These are phyloP conservation scores for Ceramica pisi DNA, from an alignment of 2,888 invertebrate species.

Conservation along the genomic window DNA sequence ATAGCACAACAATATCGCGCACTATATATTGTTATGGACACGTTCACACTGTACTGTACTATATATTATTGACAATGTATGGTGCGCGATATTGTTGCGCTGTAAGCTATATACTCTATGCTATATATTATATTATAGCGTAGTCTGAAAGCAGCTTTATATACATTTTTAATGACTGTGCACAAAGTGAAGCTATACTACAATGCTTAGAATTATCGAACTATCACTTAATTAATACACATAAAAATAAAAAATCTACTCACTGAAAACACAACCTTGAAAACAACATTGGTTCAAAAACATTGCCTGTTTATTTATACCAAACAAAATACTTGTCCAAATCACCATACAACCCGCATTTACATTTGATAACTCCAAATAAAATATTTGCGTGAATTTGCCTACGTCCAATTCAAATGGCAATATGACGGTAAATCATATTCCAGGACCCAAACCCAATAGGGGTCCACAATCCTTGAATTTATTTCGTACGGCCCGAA, in stretches of 20 bases:
- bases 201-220: background rate
- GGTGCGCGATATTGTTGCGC: no score
- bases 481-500: conserved; percentile 44
- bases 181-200: background rate
- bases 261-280: background rate
- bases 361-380: background rate
- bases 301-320: background rate
- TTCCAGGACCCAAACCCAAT: conserved; percentile 15
- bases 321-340: conserved; percentile 1
- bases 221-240: no score
- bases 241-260: background rate
- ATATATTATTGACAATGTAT: no score
- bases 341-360: conserved; percentile 16
- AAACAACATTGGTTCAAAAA: background rate
- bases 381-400: conserved; percentile 41
- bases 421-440: conserved; percentile 44
- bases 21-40: no score
- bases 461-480: conserved; percentile 40
- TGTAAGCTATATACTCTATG: no score
- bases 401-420: conserved; percentile 27
- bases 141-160: no score
- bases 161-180: background rate
- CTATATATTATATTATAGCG: no score
- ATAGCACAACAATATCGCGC: no score
- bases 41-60: no score